Percentiles rank a stretch among this genome's conserved stretches.
Conservation (phyloP, 1,140 invertebrate species). For the Triops longicaudatus region DNA sequence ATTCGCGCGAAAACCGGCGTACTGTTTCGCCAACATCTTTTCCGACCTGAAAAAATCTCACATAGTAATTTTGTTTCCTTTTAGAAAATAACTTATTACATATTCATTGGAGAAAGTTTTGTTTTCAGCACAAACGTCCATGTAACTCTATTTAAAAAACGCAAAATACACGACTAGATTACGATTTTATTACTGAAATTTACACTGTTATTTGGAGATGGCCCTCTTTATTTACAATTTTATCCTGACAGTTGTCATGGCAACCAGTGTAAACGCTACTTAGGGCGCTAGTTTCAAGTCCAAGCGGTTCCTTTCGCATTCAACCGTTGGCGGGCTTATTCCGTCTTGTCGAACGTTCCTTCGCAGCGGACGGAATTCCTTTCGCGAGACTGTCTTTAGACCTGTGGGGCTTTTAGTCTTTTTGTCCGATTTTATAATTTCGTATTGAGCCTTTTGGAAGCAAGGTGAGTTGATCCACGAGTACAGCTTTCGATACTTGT, state of each 20-base stretch:
- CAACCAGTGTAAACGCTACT: too few relatives aligned
- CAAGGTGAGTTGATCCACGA: not conserved
- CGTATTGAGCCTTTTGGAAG: not conserved
- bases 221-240: not conserved
- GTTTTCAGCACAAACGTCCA: not conserved
- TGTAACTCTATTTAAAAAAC: not conserved
- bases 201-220: not conserved
- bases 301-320: too few relatives aligned
- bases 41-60: not conserved
- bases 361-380: not conserved
- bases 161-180: not conserved
- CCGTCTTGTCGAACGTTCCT: not conserved
- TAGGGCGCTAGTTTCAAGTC: too few relatives aligned
- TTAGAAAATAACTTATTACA: not conserved
- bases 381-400: not conserved
- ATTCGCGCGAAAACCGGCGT: not conserved
- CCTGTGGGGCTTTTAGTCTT: not conserved
- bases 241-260: not conserved
- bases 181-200: not conserved
- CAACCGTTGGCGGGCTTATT: not conserved
- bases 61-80: not conserved
- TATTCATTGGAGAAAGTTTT: not conserved
- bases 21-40: not conserved
- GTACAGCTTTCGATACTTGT: not conserved
- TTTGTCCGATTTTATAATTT: not conserved